Evolutionary conservation across 2,113 vertebrate species (phyloP).

Genomic region (Varanus salvator): DNA sequence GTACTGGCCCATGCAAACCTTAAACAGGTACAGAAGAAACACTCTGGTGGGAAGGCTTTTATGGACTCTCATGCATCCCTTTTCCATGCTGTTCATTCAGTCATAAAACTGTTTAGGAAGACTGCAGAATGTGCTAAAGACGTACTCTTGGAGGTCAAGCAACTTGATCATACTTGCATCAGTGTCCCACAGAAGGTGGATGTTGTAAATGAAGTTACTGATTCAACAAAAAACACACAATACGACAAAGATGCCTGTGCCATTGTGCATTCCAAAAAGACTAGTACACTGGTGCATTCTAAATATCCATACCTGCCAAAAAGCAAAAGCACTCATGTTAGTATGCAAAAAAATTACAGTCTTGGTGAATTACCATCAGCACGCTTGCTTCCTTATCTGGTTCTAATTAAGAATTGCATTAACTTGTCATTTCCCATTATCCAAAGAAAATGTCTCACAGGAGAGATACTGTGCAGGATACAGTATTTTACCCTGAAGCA

Average conservation of each 20-base stretch:
- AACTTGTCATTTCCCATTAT: slow-evolving; percentile 15
- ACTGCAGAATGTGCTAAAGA: not conserved
- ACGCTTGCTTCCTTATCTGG: not conserved
- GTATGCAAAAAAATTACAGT: not conserved
- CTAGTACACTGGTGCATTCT: not conserved
- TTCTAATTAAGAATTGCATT: slow-evolving; percentile 35
- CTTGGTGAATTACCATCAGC: not conserved
- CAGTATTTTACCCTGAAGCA: not conserved
- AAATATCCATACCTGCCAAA: slow-evolving; percentile 15
- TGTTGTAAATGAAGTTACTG: slow-evolving; percentile 22
- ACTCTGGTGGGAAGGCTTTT: not conserved
- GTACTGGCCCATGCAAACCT: not conserved
- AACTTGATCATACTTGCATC: not conserved
- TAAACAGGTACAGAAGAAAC: not conserved
- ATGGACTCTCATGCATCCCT: not conserved
- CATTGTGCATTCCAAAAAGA: not conserved
- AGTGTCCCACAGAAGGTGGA: not conserved
- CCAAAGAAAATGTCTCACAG: slow-evolving; percentile 15
- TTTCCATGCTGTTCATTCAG: not conserved
- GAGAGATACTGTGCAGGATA: slow-evolving; percentile 27
- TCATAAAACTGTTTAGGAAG: not conserved
- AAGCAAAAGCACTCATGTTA: not conserved
- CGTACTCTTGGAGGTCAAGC: not conserved
- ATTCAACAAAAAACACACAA: not conserved
- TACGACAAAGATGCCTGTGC: not conserved